These are phyloP conservation scores for Pantherophis alleghaniensis DNA, from an alignment of 2,797 vertebrate species.

Conservation along the genomic window DNA sequence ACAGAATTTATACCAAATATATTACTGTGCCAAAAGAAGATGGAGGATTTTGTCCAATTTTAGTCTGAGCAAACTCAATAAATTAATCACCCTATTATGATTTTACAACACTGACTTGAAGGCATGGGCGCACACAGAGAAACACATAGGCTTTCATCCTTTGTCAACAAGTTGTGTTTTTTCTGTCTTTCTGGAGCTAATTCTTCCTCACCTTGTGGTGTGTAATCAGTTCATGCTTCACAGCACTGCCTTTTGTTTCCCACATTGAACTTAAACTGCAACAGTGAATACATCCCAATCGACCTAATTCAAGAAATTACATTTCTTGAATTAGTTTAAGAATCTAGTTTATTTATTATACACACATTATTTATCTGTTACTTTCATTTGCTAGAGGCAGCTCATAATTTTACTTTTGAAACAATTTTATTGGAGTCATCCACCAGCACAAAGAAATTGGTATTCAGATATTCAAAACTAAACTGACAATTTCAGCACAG, in stretches of 20 bases:
- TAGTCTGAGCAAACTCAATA: background rate
- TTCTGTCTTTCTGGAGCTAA: background rate
- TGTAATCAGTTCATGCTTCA: background rate
- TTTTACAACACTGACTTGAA: background rate
- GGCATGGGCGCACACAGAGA: background rate
- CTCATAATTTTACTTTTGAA: background rate
- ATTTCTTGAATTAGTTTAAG: background rate
- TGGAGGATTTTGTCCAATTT: background rate
- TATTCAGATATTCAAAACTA: background rate
- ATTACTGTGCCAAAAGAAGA: background rate
- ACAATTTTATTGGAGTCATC: background rate
- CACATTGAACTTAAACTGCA: background rate
- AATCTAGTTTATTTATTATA: background rate
- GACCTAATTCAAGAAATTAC: background rate
- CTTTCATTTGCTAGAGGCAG: background rate
- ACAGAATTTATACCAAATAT: background rate
- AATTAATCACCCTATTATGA: background rate
- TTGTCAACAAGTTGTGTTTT: background rate
- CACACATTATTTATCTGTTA: background rate
- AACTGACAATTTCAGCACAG: background rate
- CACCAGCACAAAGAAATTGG: background rate
- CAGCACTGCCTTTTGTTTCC: background rate
- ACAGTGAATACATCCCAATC: background rate
- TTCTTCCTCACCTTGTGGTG: background rate
- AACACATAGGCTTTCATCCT: background rate